phyloP scores from a whole-genome alignment of 2,888 invertebrate species.

The Drosophila paramelanica region DNA sequence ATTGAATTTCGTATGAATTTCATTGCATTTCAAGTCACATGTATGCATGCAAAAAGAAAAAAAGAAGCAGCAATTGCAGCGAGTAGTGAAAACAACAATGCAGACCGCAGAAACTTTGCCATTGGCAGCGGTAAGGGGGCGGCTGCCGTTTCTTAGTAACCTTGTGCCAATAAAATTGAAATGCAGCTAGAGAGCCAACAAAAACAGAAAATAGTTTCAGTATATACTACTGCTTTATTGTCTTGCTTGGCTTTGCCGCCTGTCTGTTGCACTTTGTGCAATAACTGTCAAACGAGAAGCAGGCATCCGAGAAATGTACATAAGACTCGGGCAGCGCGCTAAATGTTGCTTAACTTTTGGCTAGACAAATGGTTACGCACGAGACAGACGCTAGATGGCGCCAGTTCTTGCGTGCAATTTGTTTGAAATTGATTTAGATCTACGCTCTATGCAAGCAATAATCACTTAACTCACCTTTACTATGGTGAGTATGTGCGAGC shows the following conservation, averaged over 20 bases:
- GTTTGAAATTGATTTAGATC: constrained; percentile 43
- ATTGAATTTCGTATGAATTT: constrained; percentile 46
- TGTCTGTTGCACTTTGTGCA: constrained; percentile 24
- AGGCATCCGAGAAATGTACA: constrained; percentile 1
- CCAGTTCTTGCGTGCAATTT: constrained; percentile 43
- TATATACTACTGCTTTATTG: constrained; percentile 13
- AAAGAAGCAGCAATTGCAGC: constrained; percentile 1
- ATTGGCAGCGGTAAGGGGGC: constrained; percentile 29
- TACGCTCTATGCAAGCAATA: constrained; percentile 8
- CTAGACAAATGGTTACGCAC: constrained; percentile 57
- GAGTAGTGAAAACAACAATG: constrained; percentile 17
- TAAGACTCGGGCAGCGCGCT: constrained; percentile 6
- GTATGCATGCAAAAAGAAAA: constrained; percentile 3
- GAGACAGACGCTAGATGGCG: constrained; percentile 57
- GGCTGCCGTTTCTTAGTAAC: constrained; percentile 41
- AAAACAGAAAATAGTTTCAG: constrained; percentile 20
- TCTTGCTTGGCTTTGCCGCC: constrained; percentile 11
- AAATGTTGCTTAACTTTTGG: constrained; percentile 58
- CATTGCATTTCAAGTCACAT: constrained; percentile 33
- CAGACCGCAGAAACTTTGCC: constrained; percentile 56
- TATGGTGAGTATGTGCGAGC: constrained; percentile 15
- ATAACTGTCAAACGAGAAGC: constrained; percentile 35
- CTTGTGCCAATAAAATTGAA: constrained; percentile 68
- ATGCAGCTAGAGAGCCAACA: constrained; percentile 44
- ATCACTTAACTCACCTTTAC: constrained; percentile 54